Evolutionary conservation across 2,797 vertebrate species (phyloP).

Genomic region (Helicolenus hilgendorfi): DNA sequence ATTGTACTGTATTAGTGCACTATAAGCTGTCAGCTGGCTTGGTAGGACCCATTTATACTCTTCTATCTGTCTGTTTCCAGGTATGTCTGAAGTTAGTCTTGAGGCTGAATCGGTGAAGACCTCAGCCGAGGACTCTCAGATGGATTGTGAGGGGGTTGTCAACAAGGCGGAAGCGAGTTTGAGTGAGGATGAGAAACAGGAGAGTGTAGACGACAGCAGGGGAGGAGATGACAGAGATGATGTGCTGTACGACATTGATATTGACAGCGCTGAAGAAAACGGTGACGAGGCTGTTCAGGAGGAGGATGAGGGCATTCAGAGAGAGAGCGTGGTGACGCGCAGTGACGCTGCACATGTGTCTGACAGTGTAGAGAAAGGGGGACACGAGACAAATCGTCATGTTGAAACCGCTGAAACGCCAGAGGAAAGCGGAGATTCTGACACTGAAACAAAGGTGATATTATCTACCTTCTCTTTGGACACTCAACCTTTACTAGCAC

Average conservation of each 20-base stretch:
- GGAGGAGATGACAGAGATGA: constrained; percentile 23
- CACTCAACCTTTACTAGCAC: constrained; percentile 16
- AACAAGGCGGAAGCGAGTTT: constrained; percentile 66
- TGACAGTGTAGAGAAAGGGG: constrained; percentile 63
- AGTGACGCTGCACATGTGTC: constrained; percentile 7
- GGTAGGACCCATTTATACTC: constrained; percentile 61
- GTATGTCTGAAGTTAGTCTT: constrained; percentile 92
- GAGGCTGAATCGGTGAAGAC: constrained; percentile 79
- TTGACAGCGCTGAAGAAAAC: constrained; percentile 65
- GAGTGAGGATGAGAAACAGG: constrained; percentile 49
- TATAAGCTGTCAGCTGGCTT: neutral
- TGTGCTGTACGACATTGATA: constrained; percentile 69
- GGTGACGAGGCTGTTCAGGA: constrained; percentile 8
- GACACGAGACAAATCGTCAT: constrained; percentile 25
- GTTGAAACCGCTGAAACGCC: constrained; percentile 63
- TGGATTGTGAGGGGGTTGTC: constrained; percentile 71
- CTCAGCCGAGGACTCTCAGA: constrained; percentile 76
- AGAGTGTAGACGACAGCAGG: constrained; percentile 32
- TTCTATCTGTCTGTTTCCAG: constrained; percentile 89
- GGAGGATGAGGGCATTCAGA: constrained; percentile 31
- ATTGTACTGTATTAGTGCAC: neutral
- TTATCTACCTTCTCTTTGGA: constrained; percentile 48
- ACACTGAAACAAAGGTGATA: constrained; percentile 81
- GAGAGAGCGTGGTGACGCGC: neutral
- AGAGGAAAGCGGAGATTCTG: constrained; percentile 71